Percentiles rank a stretch among this genome's conserved stretches.
Evolutionary conservation across 2,797 vertebrate species (phyloP).

Genomic region (Pogonophryne albipinna): DNA sequence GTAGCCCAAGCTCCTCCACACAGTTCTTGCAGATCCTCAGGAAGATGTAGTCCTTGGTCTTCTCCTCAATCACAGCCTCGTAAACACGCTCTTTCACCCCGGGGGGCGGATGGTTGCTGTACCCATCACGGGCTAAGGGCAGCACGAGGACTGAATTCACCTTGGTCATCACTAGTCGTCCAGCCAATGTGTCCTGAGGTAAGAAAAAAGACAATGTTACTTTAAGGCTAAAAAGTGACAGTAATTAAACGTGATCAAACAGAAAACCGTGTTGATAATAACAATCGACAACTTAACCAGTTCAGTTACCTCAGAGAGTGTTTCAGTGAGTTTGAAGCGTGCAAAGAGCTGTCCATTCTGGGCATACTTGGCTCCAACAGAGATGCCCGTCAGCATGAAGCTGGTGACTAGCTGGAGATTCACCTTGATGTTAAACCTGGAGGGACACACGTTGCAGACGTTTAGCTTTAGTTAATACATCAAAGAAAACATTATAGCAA

Average conservation of each 20-base stretch:
- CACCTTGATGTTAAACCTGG: slow-evolving; percentile 99
- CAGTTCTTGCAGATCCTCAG: slow-evolving; percentile 97
- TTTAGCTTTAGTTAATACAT: no score
- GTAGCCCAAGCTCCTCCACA: slow-evolving; percentile 94
- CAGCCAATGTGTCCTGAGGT: slow-evolving; percentile 92
- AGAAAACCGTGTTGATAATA: background rate
- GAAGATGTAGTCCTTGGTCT: slow-evolving; percentile 99
- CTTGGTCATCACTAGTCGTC: slow-evolving; percentile 99
- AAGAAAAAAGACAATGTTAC: background rate
- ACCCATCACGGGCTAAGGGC: slow-evolving; percentile 91
- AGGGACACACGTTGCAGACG: slow-evolving; percentile 9
- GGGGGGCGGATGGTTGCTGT: slow-evolving; percentile 88
- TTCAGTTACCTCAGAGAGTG: slow-evolving; percentile 91
- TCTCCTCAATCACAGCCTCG: slow-evolving; percentile 98
- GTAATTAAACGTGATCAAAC: background rate
- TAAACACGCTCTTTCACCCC: slow-evolving; percentile 98
- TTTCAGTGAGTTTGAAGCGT: slow-evolving; percentile 98
- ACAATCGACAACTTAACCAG: background rate
- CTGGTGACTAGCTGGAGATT: slow-evolving; percentile 97
- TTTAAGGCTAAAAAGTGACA: background rate
- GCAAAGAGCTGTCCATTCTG: slow-evolving; percentile 98
- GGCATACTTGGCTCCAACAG: slow-evolving; percentile 98
- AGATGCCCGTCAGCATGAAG: slow-evolving; percentile 99
- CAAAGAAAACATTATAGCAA: background rate
- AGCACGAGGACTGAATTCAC: slow-evolving; percentile 97